These are phyloP conservation scores for Xenops minutus DNA, from an alignment of 2,797 vertebrate genomes.

Conservation along the genomic window DNA sequence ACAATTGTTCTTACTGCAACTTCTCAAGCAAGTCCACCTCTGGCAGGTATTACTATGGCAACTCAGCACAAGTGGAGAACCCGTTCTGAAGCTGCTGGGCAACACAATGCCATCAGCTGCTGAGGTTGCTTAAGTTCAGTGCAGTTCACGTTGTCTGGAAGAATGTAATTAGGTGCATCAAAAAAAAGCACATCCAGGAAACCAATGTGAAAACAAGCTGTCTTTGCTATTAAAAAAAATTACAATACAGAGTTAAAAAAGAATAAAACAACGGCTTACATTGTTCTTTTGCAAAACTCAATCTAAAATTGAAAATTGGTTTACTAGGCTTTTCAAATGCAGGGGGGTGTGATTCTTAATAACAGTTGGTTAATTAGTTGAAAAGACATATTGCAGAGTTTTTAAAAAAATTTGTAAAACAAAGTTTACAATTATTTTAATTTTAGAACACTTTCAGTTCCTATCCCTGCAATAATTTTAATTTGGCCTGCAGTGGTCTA, in stretches of 20 bases:
- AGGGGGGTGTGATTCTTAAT: background rate
- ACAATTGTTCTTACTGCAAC: background rate
- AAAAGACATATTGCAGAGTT: background rate
- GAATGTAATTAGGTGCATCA: background rate
- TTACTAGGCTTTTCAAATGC: background rate
- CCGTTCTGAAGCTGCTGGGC: conserved; percentile 33
- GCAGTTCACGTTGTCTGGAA: background rate
- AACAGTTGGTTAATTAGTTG: background rate
- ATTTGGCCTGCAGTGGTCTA: background rate
- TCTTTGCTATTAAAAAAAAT: background rate
- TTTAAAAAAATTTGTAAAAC: background rate
- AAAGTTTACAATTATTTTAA: background rate
- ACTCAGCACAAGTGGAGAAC: conserved; percentile 35
- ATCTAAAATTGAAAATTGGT: background rate
- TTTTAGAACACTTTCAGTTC: background rate
- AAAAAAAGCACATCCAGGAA: background rate
- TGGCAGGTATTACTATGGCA: conserved; percentile 62
- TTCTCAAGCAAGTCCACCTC: conserved; percentile 28
- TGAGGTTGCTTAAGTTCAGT: background rate
- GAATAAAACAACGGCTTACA: background rate
- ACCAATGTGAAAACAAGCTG: background rate
- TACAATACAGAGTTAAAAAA: background rate
- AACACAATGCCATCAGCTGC: conserved; percentile 32
- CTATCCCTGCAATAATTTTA: background rate
- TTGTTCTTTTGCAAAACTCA: background rate